Evolutionary conservation across 2,888 invertebrate species (phyloP), one percentile per base, ranked within the genome.

Genomic region (Gastracanthus pulcherrimus): DNA sequence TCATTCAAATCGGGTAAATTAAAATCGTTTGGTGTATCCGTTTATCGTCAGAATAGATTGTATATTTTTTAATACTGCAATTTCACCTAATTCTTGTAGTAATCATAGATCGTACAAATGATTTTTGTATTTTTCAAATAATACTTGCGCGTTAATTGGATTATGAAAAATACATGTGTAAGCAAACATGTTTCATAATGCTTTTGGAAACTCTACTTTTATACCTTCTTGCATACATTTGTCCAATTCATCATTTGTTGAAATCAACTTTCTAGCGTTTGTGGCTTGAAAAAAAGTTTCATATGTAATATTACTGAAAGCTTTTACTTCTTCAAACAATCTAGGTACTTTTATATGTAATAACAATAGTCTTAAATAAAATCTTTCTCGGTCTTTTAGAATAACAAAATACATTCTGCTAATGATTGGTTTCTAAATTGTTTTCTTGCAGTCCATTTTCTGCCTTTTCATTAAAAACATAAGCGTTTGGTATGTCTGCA

Each of bases 291-390:
- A 64, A 41, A 75, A 76, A 13, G 76, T 51, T 31, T n/a, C 7
- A 71, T 26, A 82, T 66, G 29, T 70, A 16, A 55, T 11, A 29
- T 26, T n/a, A 31, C 67, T 36, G 19, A 66, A 19, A 31, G 76
- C 51, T 23, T 64, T 11, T 51, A 76, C 6, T 26, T 76, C 67
- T 19, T 48, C 38, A 67, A 76, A 76, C 9, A 48, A 75, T 19
- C 2, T 41, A 31, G 64, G 16, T 38, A 64, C 76, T 67, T 38
- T 48, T 3, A 66, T 23, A 55, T 76, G 82, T 58, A 83, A 70
- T 38, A 83, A 70, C 26, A 80, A 77, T 55, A 82, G 48, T 75
- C 75, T 55, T n/a, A 82, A 41, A 66, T 74, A 69, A 71, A 69
- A 82, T 70, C 80, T 19, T 55, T 55, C 80, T 29, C 31, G 51